These are phyloP conservation scores for Pinna nobilis DNA, from an alignment of 1,140 invertebrate species.

Conservation along the genomic window DNA sequence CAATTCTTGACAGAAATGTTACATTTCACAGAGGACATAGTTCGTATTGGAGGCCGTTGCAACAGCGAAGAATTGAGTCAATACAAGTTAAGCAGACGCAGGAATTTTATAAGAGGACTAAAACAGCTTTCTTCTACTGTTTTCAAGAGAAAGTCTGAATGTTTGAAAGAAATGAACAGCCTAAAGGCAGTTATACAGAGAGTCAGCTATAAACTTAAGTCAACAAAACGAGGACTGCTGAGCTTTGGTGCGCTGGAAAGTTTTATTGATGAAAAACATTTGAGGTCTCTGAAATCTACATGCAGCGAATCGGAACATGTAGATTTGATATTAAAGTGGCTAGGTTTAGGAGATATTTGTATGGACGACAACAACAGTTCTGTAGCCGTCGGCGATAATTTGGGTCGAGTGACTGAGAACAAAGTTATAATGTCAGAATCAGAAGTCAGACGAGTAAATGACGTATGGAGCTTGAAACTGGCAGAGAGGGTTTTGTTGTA, in stretches of 20 bases:
- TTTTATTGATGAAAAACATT: conserved; percentile 8
- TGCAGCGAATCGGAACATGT: not conserved
- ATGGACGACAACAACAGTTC: not conserved
- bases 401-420: not conserved
- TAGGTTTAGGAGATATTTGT: conserved; percentile 2
- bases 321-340: conserved; percentile 4
- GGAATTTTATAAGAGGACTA: conserved; percentile 33
- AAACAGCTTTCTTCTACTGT: conserved; percentile 38
- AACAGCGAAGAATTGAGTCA: conserved; percentile 74
- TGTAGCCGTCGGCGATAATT: not conserved
- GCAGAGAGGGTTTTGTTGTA: too few relatives aligned
- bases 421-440: not conserved
- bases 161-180: conserved; percentile 29
- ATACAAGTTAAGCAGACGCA: conserved; percentile 42
- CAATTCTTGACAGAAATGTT: conserved; percentile 86
- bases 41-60: conserved; percentile 85
- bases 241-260: conserved; percentile 36
- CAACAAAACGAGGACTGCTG: conserved; percentile 48
- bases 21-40: conserved; percentile 75
- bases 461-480: too few relatives aligned
- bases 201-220: conserved; percentile 48
- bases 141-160: conserved; percentile 41
- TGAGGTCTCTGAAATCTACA: not conserved
- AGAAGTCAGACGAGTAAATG: not conserved
- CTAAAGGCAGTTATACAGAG: conserved; percentile 44